phyloP scores from a whole-genome alignment of 2,888 invertebrate species.

The Merodon equestris region DNA sequence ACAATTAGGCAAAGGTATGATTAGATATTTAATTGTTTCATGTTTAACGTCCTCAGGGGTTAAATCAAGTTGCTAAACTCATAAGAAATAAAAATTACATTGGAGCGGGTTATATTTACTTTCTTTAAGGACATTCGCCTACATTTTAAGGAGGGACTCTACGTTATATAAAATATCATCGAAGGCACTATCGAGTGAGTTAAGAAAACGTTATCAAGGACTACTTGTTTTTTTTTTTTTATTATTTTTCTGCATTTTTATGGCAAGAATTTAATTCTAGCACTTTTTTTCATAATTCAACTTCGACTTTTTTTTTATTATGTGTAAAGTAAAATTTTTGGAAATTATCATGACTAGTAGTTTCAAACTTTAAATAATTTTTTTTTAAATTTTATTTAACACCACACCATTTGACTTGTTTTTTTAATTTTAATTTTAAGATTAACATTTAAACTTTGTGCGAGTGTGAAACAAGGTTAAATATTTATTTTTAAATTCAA shows the following conservation, averaged over 20 bases:
- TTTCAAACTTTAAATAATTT: constrained; percentile 48
- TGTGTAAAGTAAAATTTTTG: constrained; percentile 41
- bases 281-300: constrained; percentile 11
- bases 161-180: constrained; percentile 53
- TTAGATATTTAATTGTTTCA: constrained; percentile 4
- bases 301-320: constrained; percentile 27
- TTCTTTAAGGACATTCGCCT: no score
- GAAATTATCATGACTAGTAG: constrained; percentile 65
- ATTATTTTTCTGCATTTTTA: constrained; percentile 18
- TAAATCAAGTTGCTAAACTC: no score
- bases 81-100: constrained; percentile 17
- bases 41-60: not conserved
- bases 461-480: constrained; percentile 52
- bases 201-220: constrained; percentile 1
- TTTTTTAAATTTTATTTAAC: constrained; percentile 4
- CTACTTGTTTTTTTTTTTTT: no score
- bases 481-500: constrained; percentile 12
- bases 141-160: constrained; percentile 5
- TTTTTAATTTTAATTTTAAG: no score
- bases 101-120: not conserved
- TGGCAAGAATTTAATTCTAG: constrained; percentile 61
- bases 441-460: constrained; percentile 42
- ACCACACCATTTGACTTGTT: no score
- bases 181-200: constrained; percentile 63
- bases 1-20: constrained; percentile 11